Evolutionary conservation across 2,797 vertebrate species (phyloP), one percentile per base, ranked within the genome.

Genomic region (Euphonia xanthogaster): DNA sequence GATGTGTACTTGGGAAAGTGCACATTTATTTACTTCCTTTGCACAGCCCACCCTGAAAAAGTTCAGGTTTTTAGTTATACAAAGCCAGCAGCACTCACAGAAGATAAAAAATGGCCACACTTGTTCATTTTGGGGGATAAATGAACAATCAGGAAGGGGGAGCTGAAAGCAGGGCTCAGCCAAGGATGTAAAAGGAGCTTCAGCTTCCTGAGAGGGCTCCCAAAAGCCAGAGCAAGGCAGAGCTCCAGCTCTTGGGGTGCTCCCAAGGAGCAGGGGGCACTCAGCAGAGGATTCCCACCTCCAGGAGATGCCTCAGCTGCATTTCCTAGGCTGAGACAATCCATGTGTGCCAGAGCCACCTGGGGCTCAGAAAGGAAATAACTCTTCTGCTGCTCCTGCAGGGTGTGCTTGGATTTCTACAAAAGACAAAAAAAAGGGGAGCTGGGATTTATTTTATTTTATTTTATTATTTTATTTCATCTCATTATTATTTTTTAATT

Each of bases 341-440:
- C 60, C 2, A 12, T 2, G 51, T 18, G 10, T 51, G 90, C 83
- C 88, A 92, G 66, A 94, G 74, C 70, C 70, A 75, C 33, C 90
- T 67, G 85, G 0, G 12, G 48, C 35, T 63, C 82, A 50, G 21
- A 53, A 14, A 45, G 71, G 54, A 95, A 90, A 44, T 15, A 77
- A 77, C 44, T 86, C 77, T 42, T 6, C 77, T 74, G 63, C 68
- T 84, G 33, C 50, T 86, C 70, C 73, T 92, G 76, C 51, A 88
- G 51, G 27, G 33, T 28, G 44, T 33, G 51, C 35, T 39, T 62
- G 74, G 65, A 54, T 91, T 81, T 85, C 84, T 5, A 2, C 42
- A 33, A 40, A 4, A 23, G 12, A 54, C 58, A 81, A 39, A n/a
- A 24, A 44, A 35, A 35, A 54, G n/a, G 30, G 20, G 35, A 81